phyloP scores from a whole-genome alignment of 2,113 vertebrate genomes.

The Todiramphus chloris region DNA sequence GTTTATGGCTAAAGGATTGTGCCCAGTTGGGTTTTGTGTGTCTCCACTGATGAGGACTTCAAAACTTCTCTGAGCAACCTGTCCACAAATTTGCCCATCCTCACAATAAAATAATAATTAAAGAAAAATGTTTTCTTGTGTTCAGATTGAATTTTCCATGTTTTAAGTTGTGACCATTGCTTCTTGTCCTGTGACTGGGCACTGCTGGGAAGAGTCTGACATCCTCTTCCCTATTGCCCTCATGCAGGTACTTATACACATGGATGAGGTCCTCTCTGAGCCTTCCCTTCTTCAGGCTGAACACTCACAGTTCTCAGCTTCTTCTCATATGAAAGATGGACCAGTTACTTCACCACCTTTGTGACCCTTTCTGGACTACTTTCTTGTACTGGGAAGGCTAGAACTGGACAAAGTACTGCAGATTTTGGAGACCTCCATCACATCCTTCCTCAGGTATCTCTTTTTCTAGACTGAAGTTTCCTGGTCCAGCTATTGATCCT shows the following conservation, averaged over 20 bases:
- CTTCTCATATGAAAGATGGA: background rate
- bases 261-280: background rate
- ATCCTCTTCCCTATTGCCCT: background rate
- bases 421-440: background rate
- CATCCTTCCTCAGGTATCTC: background rate
- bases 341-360: background rate
- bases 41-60: background rate
- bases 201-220: background rate
- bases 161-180: background rate
- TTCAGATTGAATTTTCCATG: background rate
- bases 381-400: background rate
- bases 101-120: background rate
- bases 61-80: background rate
- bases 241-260: accelerated
- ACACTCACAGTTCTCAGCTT: background rate
- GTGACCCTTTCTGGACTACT: too few relatives aligned
- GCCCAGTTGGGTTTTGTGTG: background rate
- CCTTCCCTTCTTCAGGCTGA: background rate
- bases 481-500: background rate
- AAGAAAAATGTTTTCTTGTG: background rate
- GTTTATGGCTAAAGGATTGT: background rate
- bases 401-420: background rate
- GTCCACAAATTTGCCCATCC: background rate
- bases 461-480: background rate
- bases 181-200: background rate